Evolutionary conservation across 2,113 vertebrate species (phyloP), one percentile per base, ranked within the genome.

Genomic region (Rhinichthys klamathensis): DNA sequence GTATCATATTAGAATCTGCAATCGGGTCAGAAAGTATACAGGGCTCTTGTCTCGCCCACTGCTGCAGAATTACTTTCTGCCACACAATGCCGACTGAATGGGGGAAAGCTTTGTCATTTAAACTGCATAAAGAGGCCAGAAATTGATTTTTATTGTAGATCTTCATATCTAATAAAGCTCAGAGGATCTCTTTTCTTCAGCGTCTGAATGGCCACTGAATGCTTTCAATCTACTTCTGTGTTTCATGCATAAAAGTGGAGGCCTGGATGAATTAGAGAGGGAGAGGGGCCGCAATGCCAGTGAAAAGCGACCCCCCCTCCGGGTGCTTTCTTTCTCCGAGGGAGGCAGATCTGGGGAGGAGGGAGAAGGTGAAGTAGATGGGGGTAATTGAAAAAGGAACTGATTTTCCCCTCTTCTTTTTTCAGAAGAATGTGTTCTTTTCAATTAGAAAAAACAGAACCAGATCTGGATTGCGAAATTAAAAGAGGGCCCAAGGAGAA

Each of bases 121-220:
- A 99, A 99, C 97, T 97, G 97, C 97, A 99, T 99, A 99, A 99
- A 99, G 98, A 99, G 97, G 96, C 96, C 97, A 98, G 97, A 99
- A 99, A 99, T 99, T 98, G 98, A 99, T 99, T 99, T 99, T 99
- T 98, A 99, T 99, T 99, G 98, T 98, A 97, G 96, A 99, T 99
- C 98, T 99, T 99, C 98, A 99, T 99, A 99, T 99, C 97, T 99
- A 99, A 99, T 99, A 99, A 99, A 99, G 97, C 98, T 99, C 97
- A 96, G 97, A 99, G 97, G 97, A 96, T 96, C 96, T 96, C 97
- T 95, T 98, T 99, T 99, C 97, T 99, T 98, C 96, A 95, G 95
- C 92, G 94, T 97, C 96, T 99, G 97, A 99, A 99, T 97, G 96
- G 96, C 95, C 95, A 93, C 95, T 97, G 98, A 99, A 99, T 97